Evolutionary conservation across 2,888 invertebrate genomes (phyloP), one percentile per base, ranked within the genome.

Genomic region (Operophtera brumata): DNA sequence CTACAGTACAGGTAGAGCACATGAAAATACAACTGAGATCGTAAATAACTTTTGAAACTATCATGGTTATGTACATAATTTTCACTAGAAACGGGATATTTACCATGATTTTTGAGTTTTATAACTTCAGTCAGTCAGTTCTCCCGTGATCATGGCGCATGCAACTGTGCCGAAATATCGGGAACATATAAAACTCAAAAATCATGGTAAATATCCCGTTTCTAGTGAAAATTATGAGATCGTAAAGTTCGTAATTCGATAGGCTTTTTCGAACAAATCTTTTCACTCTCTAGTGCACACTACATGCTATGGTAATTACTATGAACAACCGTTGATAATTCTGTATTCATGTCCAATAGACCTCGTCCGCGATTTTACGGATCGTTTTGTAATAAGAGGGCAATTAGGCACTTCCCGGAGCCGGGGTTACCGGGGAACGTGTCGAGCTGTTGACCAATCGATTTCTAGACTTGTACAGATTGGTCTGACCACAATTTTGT

Each of bases 391-490:
- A 65, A 51, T 57, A 62, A 64, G 47, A 67, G 44, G 63, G 53
- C 64, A 63, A 69, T 71, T 67, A 65, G 48, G 26, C 39, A 70
- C 57, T 73, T 75, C 68, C 75, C 65, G 67, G 62, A 35, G 50
- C 57, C 47, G 46, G 46, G 32, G 55, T 54, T 62, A 65, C 60
- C 58, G 53, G 61, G 73, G 73, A 66, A 71, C 59, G 54, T 30
- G 56, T 44, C 47, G 37, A 50, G 34, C 32, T 56, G 48, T 63
- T 61, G 59, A 6, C 53, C 49, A 61, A 63, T 43, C 51, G 58
- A 59, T 61, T 63, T 63, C 61, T 60, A 63, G 59, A 47, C 54
- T 57, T 55, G 36, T 52, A 57, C 45, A 56, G 59, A 49, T 60
- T 45, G 63, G 61, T 51, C 56, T 47, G 52, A 57, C 58, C 55